These are phyloP conservation scores for Lasioglossum pauxillum DNA, from an alignment of 2,888 invertebrate species.

Conservation along the genomic window DNA sequence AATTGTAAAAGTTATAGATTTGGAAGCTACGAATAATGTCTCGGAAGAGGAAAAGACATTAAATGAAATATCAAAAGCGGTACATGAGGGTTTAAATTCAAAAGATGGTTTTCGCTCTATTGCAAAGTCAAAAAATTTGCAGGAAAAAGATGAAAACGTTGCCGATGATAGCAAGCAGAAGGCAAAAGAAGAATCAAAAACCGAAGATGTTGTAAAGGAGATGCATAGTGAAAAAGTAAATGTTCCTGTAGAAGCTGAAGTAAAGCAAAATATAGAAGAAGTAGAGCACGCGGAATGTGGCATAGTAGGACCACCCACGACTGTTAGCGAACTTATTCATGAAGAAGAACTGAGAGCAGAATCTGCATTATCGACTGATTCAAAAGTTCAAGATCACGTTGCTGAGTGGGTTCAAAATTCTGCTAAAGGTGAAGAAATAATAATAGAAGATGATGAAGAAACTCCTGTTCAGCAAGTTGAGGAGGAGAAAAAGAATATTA, in stretches of 20 bases:
- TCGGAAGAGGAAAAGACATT: slow-evolving; percentile 40
- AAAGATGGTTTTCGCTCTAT: neutral
- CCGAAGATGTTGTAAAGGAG: slow-evolving; percentile 19
- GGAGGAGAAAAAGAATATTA: slow-evolving; percentile 44
- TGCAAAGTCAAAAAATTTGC: neutral
- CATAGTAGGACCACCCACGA: slow-evolving; percentile 80
- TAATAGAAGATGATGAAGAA: slow-evolving; percentile 57
- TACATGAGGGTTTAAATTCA: slow-evolving; percentile 49
- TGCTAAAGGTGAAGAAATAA: slow-evolving; percentile 75
- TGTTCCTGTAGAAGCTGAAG: slow-evolving; percentile 40
- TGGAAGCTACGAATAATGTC: slow-evolving; percentile 13
- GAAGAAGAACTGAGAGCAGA: slow-evolving; percentile 77
- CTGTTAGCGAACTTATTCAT: slow-evolving; percentile 76
- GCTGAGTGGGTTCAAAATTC: slow-evolving; percentile 85
- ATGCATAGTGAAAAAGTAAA: slow-evolving; percentile 26
- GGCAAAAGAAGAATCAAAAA: slow-evolving; percentile 20
- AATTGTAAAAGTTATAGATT: slow-evolving; percentile 29
- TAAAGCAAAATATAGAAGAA: slow-evolving; percentile 34
- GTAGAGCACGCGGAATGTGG: slow-evolving; percentile 74
- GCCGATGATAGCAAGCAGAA: slow-evolving; percentile 8
- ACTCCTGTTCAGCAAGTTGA: slow-evolving; percentile 22
- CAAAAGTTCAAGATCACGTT: slow-evolving; percentile 82
- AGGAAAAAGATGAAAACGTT: slow-evolving; percentile 7
- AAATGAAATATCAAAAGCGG: slow-evolving; percentile 62
- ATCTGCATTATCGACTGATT: slow-evolving; percentile 77